A percentile compares a stretch with the other conserved stretches of the same genome.
These are phyloP conservation scores for Drosophila seguyi DNA, from an alignment of 1,140 invertebrate genomes.

Conservation along the genomic window DNA sequence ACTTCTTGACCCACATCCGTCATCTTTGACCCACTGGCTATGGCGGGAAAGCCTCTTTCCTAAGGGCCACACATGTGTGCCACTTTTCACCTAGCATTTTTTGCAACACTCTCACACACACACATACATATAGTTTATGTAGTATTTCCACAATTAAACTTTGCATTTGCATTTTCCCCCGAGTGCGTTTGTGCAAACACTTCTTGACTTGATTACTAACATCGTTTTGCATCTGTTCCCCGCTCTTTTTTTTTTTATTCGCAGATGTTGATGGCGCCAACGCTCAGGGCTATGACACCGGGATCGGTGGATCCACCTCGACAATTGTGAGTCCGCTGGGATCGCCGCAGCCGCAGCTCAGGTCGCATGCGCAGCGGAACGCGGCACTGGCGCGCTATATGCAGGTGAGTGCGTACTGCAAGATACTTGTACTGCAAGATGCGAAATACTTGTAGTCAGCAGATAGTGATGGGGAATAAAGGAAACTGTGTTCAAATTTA, in stretches of 20 bases:
- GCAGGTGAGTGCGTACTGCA: constrained; percentile 69
- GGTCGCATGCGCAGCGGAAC: constrained; percentile 82
- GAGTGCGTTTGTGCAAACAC: constrained; percentile 46
- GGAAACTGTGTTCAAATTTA: background rate
- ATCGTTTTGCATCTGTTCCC: constrained; percentile 23
- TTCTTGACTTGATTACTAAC: constrained; percentile 38
- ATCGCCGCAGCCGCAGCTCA: constrained; percentile 80
- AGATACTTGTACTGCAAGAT: constrained; percentile 13
- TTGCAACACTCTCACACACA: constrained; percentile 17
- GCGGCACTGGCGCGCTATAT: constrained; percentile 76
- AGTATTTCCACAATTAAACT: constrained; percentile 36
- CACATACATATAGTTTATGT: too few relatives aligned
- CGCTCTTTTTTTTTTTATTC: constrained; percentile 21
- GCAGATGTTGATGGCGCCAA: constrained; percentile 84
- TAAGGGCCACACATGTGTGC: constrained; percentile 29
- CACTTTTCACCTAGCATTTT: constrained; percentile 30
- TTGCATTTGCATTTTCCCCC: constrained; percentile 29
- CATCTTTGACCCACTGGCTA: constrained; percentile 29
- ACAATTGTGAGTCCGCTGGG: constrained; percentile 84
- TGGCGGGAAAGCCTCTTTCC: constrained; percentile 14
- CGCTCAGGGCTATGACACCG: constrained; percentile 84
- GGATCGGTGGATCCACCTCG: constrained; percentile 84
- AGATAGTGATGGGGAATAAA: background rate
- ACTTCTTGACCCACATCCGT: constrained; percentile 24
- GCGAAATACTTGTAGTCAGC: background rate